These are phyloP conservation scores for Octonoba sinensis DNA, from an alignment of 2,888 invertebrate species.

Conservation along the genomic window DNA sequence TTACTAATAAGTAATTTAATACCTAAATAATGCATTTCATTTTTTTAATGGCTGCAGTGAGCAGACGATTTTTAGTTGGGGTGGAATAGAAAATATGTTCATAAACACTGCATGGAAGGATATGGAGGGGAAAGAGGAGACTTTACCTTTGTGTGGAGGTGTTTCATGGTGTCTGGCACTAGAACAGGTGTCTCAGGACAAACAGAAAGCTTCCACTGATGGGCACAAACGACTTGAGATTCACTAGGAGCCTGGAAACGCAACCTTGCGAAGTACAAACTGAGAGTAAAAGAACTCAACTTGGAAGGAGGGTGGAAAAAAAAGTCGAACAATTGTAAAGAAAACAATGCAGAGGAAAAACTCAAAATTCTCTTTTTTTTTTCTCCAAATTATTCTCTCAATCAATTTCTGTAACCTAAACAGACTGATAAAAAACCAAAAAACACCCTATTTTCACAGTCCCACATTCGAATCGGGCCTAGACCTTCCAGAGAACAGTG, in stretches of 20 bases:
- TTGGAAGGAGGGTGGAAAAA: too few relatives aligned
- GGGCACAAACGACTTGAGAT: conserved; percentile 42
- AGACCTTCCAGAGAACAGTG: conserved; percentile 37
- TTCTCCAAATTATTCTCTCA: too few relatives aligned
- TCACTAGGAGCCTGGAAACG: neutral
- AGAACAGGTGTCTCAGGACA: conserved; percentile 61
- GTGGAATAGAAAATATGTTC: too few relatives aligned
- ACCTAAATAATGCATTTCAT: neutral
- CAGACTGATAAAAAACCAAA: too few relatives aligned
- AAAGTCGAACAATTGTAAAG: neutral
- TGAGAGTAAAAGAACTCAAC: too few relatives aligned
- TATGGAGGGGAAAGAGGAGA: neutral
- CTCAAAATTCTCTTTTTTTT: neutral
- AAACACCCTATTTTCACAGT: neutral
- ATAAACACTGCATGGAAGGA: neutral
- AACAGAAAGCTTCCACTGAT: conserved; percentile 55
- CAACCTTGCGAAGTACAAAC: too few relatives aligned
- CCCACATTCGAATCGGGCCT: conserved; percentile 25
- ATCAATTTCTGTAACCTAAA: too few relatives aligned
- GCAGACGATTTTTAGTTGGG: too few relatives aligned
- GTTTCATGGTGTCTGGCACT: conserved; percentile 31
- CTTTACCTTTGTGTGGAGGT: conserved; percentile 46
- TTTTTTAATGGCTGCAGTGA: neutral
- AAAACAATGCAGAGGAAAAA: neutral
- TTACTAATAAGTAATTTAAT: neutral